Evolutionary conservation across 2,797 vertebrate genomes (phyloP), one percentile per base, ranked within the genome.

Genomic region (Alfaro cultratus): DNA sequence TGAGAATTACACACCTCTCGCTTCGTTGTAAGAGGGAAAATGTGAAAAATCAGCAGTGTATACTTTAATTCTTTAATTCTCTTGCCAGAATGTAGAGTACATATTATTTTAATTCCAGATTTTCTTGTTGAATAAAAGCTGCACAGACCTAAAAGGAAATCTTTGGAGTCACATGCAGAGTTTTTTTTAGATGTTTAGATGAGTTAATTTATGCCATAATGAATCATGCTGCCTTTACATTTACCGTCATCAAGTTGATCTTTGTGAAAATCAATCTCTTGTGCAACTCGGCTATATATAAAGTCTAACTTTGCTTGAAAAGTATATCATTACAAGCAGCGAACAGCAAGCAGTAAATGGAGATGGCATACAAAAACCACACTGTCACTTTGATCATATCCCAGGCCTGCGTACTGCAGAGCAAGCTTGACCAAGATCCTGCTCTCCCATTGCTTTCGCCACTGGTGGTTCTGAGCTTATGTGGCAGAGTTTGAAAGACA

Each of bases 371-470:
- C 26, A 78, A 72, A 90, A 73, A 49, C 9, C 55, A 47, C 39
- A 18, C 36, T 72, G 79, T 81, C 72, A 43, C 88, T 87, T 83
- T 87, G 84, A 88, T 91, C 80, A 75, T 72, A 80, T 78, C 49
- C 71, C 78, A 80, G 73, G 73, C 55, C 51, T 70, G 51, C 70
- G 71, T 67, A 57, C 77, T 86, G 80, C 60, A 81, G 64, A 43
- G 73, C 47, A 72, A 75, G 76, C 85, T 75, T 60, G 67, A 83
- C 77, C 72, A 78, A 45, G 67, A 55, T 76, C 76, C 60, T 73
- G 74, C 46, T 78, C 68, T 43, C 67, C 72, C 8, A 29, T 74
- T 8, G 36, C 45, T 55, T 23, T 18, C 31, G 67, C 64, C 46
- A 70, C 82, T 36, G 77, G 77, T 84, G 57, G 71, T 57, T 70